These are phyloP conservation scores for Tachysurus fulvidraco DNA, from an alignment of 2,113 vertebrate species.

Conservation along the genomic window DNA sequence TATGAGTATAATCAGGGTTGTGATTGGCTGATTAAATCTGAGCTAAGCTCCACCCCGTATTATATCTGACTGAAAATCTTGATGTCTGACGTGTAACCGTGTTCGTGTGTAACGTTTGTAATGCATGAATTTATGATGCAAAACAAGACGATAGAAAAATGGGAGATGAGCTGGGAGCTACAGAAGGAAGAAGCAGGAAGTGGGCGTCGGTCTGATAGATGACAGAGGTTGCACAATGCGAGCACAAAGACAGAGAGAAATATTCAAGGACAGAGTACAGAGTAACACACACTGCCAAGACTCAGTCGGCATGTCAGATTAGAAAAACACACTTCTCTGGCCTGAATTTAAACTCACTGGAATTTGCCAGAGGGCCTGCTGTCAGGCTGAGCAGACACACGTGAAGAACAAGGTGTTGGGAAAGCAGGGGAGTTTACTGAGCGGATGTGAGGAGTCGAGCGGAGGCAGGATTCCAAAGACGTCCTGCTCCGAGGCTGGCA, in stretches of 20 bases:
- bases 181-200: neutral
- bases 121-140: neutral
- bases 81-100: neutral
- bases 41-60: neutral
- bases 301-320: neutral
- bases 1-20: neutral
- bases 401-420: constrained; percentile 24
- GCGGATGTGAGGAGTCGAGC: constrained; percentile 12
- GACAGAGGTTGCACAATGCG: neutral
- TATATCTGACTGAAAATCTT: neutral
- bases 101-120: no score
- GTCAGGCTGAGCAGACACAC: constrained; percentile 6
- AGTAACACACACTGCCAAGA: constrained; percentile 9
- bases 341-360: constrained; percentile 12
- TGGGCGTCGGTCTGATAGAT: neutral
- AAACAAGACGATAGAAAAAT: neutral
- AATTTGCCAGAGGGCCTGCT: constrained; percentile 4
- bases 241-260: neutral
- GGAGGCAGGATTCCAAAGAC: constrained; percentile 42
- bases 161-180: neutral
- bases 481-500: constrained; percentile 44
- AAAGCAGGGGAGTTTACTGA: constrained; percentile 18
- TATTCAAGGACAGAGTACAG: constrained; percentile 9
- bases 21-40: neutral
- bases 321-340: neutral